Evolutionary conservation across 2,797 vertebrate species (phyloP).

Genomic region (Neosilurus hyrtlii): DNA sequence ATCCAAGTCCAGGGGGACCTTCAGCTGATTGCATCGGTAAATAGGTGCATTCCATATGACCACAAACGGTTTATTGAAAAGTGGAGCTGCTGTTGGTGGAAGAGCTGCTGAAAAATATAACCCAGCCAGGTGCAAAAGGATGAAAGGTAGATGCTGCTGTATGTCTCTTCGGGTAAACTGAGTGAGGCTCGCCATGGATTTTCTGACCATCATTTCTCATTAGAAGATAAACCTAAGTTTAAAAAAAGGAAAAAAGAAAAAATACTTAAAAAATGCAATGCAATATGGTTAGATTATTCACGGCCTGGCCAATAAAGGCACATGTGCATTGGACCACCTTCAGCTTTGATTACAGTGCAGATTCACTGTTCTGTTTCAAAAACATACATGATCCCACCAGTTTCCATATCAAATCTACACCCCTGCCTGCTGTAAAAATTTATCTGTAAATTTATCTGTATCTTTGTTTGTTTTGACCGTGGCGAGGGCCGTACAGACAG

Average conservation of each 20-base stretch:
- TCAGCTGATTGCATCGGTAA: slow-evolving; percentile 65
- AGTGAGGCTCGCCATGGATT: background rate
- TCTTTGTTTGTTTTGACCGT: too few relatives aligned
- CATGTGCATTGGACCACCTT: too few relatives aligned
- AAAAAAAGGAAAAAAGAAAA: background rate
- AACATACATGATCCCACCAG: too few relatives aligned
- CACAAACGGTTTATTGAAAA: slow-evolving; percentile 74
- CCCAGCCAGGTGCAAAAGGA: slow-evolving; percentile 45
- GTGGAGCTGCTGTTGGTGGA: slow-evolving; percentile 63
- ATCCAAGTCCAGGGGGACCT: slow-evolving; percentile 72
- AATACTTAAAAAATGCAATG: background rate
- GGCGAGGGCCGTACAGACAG: too few relatives aligned
- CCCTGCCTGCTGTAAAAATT: too few relatives aligned
- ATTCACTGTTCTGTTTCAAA: too few relatives aligned
- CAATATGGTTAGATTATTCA: background rate
- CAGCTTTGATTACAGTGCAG: too few relatives aligned
- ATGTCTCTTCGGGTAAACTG: background rate
- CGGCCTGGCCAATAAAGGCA: background rate
- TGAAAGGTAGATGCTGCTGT: slow-evolving; percentile 2
- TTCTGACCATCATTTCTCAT: background rate
- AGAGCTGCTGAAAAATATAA: slow-evolving; percentile 26
- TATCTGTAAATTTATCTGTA: too few relatives aligned
- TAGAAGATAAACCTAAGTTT: background rate
- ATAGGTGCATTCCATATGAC: slow-evolving; percentile 83
- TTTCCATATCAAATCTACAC: too few relatives aligned